phyloP scores from a whole-genome alignment of 2,113 vertebrate genomes.

The Cyrtonyx montezumae region DNA sequence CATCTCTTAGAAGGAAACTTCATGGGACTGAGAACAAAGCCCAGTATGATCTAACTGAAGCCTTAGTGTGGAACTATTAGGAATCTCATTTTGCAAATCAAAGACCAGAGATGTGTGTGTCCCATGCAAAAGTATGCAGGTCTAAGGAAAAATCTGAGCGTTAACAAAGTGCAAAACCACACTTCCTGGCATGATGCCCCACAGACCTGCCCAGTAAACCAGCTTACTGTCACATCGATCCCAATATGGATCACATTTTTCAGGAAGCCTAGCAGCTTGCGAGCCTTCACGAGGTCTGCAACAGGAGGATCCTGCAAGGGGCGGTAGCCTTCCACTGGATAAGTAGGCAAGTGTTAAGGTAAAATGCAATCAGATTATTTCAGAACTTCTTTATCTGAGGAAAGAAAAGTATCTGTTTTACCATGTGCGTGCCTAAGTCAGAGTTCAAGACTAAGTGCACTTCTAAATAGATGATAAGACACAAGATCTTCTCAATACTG shows the following conservation, averaged over 20 bases:
- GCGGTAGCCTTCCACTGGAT: slow-evolving; percentile 90
- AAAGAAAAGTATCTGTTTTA: background rate
- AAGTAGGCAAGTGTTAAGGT: slow-evolving; percentile 86
- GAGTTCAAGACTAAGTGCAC: background rate
- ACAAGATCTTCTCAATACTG: background rate
- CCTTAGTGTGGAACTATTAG: background rate
- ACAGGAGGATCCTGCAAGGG: slow-evolving; percentile 92
- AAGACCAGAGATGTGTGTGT: accelerated
- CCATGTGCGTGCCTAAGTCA: background rate
- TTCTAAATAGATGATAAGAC: background rate
- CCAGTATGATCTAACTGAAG: background rate
- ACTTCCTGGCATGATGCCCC: background rate
- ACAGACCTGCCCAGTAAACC: background rate
- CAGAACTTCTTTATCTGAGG: background rate
- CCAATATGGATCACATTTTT: slow-evolving; percentile 85
- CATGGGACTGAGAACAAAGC: background rate
- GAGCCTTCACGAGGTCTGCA: slow-evolving; percentile 86
- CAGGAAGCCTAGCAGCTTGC: slow-evolving; percentile 88
- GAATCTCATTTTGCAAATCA: background rate
- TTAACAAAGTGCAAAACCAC: background rate
- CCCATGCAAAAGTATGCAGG: background rate
- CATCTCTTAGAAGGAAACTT: background rate
- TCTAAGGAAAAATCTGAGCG: background rate
- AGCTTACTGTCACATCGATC: slow-evolving; percentile 86
- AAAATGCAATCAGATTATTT: slow-evolving; percentile 4